These are phyloP conservation scores for Meteorus sp. DNA, from an alignment of 1,140 invertebrate species.

Conservation along the genomic window DNA sequence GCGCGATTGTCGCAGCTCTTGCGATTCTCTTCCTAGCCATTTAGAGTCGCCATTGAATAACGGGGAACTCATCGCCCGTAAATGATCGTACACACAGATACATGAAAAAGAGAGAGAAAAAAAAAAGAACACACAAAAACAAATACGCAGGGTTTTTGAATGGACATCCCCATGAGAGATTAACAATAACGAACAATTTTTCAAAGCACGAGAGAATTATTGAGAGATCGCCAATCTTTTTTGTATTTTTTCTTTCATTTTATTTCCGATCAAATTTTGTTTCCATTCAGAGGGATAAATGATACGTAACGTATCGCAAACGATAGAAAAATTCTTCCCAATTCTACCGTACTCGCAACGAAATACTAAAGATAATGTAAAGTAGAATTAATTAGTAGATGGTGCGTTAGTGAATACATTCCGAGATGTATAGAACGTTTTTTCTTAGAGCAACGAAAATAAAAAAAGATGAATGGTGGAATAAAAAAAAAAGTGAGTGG, in stretches of 20 bases:
- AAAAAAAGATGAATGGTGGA: slow-evolving; percentile 9
- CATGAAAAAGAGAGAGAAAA: neutral
- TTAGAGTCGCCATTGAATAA: slow-evolving; percentile 35
- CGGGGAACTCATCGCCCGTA: neutral
- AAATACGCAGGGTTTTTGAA: neutral
- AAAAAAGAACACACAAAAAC: neutral
- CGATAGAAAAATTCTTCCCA: slow-evolving; percentile 6
- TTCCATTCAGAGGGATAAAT: neutral
- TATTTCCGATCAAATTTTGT: no score
- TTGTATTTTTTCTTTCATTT: neutral
- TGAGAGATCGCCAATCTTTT: neutral
- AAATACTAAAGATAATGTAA: slow-evolving; percentile 28
- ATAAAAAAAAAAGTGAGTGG: neutral
- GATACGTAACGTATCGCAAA: slow-evolving; percentile 2
- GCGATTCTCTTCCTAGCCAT: slow-evolving; percentile 49
- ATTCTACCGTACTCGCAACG: slow-evolving; percentile 19
- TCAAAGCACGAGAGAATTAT: neutral
- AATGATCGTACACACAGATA: neutral
- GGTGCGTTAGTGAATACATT: slow-evolving; percentile 32
- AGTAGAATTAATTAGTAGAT: slow-evolving; percentile 28
- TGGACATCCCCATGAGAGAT: neutral
- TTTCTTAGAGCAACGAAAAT: neutral
- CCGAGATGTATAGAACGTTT: slow-evolving; percentile 17
- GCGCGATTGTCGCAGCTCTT: slow-evolving; percentile 51
- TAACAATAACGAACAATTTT: neutral